Base-by-base conservation (phyloP, 1,140 invertebrate genomes). In the Brachystomella parvula region DNA sequence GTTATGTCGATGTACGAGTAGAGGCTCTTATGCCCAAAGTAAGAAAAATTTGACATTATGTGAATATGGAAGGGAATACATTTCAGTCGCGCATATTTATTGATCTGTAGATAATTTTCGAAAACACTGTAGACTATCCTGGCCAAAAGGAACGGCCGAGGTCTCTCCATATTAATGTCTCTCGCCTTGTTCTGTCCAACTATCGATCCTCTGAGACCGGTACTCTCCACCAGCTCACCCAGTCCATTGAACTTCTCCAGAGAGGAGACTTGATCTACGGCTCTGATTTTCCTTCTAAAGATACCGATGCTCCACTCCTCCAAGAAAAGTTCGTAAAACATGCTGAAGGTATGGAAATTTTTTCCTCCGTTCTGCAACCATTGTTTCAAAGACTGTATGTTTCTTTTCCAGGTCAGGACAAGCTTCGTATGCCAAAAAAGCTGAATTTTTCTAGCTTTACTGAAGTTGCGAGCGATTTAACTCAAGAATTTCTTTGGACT, bases 1-100 rank as follows among this genome's bases (percentile, higher is more conserved):
- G 66, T 61, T 92, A 92, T 76, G 84, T 92, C 71, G 90, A 94
- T 79, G 86, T 94, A 49, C 87, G 89, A 74, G 81, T 94, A 63
- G 92, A 96, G 82, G 87, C 90, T 56, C 89, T 96, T 73, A 88
- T 94, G 84, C 90, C 92, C 53, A 87, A 89, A 81, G 90, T 93
- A 81, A 78, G 77, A 78, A n/a, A n/a, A n/a, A n/a, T n/a, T n/a
- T 57, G 32, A 61, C 15, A 17, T 65, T 33, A 39, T 62, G 58
- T 24, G 26, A 47, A 47, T 57, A 33, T 60, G 47, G 2, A 26
- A 26, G 53, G 19, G n/a, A n/a, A n/a, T n/a, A n/a, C n/a, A n/a
- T n/a, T n/a, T n/a, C n/a, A n/a, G n/a, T n/a, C n/a, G n/a, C n/a
- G n/a, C n/a, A n/a, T n/a, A n/a, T n/a, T n/a, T n/a, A n/a, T n/a